Evolutionary conservation across 2,888 invertebrate genomes (phyloP).

Genomic region (Xestia rhomboidea): DNA sequence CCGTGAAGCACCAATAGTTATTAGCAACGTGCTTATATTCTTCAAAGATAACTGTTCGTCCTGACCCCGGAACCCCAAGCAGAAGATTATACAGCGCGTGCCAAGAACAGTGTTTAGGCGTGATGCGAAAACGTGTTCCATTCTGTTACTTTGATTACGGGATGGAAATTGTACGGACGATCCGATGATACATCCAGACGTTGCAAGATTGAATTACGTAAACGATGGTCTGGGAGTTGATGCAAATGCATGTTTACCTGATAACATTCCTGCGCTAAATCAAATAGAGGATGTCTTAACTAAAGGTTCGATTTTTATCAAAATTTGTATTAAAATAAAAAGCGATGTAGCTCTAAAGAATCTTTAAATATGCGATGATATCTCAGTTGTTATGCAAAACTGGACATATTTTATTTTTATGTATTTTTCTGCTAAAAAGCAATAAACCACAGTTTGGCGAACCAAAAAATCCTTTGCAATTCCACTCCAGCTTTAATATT

Average conservation of each 20-base stretch:
- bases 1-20: slow-evolving; percentile 48
- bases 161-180: slow-evolving; percentile 41
- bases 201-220: slow-evolving; percentile 47
- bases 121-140: slow-evolving; percentile 58
- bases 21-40: slow-evolving; percentile 44
- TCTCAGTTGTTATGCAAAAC: slow-evolving; percentile 1
- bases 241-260: slow-evolving; percentile 20
- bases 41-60: slow-evolving; percentile 45
- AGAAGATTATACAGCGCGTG: slow-evolving; percentile 48
- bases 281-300: slow-evolving; percentile 1
- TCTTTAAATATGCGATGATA: not conserved
- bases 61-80: slow-evolving; percentile 58
- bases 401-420: slow-evolving; percentile 23
- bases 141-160: slow-evolving; percentile 53
- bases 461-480: slow-evolving; percentile 42
- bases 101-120: slow-evolving; percentile 60
- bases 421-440: slow-evolving; percentile 3
- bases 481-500: slow-evolving; percentile 42
- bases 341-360: not conserved
- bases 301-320: slow-evolving; percentile 30
- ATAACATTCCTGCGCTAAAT: slow-evolving; percentile 18
- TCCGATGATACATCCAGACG: slow-evolving; percentile 44
- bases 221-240: slow-evolving; percentile 30
- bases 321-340: not conserved
- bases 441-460: slow-evolving; percentile 5